phyloP scores from a whole-genome alignment of 23 tunicate species.

The Corella eumyota region DNA sequence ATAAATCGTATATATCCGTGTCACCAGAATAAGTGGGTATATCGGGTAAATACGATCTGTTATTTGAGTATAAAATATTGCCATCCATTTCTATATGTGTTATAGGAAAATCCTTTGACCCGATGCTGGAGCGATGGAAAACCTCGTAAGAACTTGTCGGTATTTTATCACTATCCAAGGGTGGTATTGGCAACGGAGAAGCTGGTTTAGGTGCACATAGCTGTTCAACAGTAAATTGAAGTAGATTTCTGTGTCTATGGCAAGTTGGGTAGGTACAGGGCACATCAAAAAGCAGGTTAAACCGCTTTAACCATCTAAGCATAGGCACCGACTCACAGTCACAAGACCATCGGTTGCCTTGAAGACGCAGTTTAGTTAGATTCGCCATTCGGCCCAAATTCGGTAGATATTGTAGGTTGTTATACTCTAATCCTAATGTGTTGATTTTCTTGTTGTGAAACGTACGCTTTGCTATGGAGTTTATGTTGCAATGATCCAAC shows the following conservation, averaged over 20 bases:
- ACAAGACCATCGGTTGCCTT: slow-evolving; percentile 20
- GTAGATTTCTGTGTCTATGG: slow-evolving; percentile 26
- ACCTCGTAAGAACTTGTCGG: background rate
- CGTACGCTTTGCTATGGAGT: slow-evolving; percentile 8
- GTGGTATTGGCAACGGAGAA: background rate
- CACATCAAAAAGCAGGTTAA: slow-evolving; percentile 1
- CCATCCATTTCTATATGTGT: no score
- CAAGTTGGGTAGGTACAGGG: slow-evolving; percentile 6
- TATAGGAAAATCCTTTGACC: no score
- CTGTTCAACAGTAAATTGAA: slow-evolving; percentile 7
- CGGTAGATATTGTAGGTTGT: slow-evolving; percentile 10
- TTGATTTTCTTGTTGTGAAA: slow-evolving; percentile 14
- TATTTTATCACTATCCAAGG: background rate
- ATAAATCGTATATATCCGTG: no score
- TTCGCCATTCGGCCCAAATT: slow-evolving; percentile 20
- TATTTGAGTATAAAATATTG: no score
- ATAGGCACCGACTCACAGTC: slow-evolving; percentile 16
- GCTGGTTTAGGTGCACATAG: slow-evolving; percentile 3
- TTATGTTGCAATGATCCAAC: slow-evolving; percentile 11
- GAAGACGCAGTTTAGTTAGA: background rate
- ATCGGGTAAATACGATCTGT: no score
- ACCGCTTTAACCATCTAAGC: slow-evolving; percentile 18
- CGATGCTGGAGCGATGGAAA: no score
- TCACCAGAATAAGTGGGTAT: no score
- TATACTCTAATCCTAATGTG: slow-evolving; percentile 7